Percentiles rank a stretch among this genome's conserved stretches.
Evolutionary conservation across 2,888 invertebrate genomes (phyloP).

Genomic region (Perizoma flavofasciatum): DNA sequence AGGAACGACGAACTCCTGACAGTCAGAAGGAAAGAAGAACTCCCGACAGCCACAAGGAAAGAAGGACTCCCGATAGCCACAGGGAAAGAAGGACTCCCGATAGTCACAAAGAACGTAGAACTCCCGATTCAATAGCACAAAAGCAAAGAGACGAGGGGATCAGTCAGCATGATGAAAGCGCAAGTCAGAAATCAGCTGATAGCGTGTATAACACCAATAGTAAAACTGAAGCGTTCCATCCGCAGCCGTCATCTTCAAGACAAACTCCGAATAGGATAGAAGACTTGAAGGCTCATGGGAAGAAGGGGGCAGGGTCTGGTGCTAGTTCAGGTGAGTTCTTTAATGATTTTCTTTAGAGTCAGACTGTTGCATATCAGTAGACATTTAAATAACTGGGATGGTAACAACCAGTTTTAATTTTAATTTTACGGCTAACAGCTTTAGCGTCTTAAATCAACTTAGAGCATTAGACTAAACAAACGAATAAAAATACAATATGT

Average conservation of each 20-base stretch:
- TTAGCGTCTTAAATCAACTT: too few species aligned
- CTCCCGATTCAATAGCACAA: conserved; percentile 66
- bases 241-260: conserved; percentile 79
- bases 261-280: conserved; percentile 76
- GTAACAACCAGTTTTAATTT: too few species aligned
- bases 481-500: too few species aligned
- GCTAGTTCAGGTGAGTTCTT: conserved; percentile 82
- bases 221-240: conserved; percentile 66
- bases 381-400: too few species aligned
- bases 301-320: conserved; percentile 82
- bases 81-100: conserved; percentile 65
- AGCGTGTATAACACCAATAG: conserved; percentile 84
- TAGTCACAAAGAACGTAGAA: conserved; percentile 58
- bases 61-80: conserved; percentile 67
- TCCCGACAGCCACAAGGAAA: conserved; percentile 62
- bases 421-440: too few species aligned
- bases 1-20: conserved; percentile 68
- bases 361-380: too few species aligned
- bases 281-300: conserved; percentile 75
- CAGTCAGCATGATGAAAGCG: conserved; percentile 67
- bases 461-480: too few species aligned
- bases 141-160: conserved; percentile 62
- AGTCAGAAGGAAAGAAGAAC: conserved; percentile 59
- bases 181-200: conserved; percentile 79
- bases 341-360: too few species aligned